A percentile compares a stretch with the other conserved stretches of the same genome.
Conservation (phyloP, 2,888 invertebrate species). For the Colletes collaris region DNA sequence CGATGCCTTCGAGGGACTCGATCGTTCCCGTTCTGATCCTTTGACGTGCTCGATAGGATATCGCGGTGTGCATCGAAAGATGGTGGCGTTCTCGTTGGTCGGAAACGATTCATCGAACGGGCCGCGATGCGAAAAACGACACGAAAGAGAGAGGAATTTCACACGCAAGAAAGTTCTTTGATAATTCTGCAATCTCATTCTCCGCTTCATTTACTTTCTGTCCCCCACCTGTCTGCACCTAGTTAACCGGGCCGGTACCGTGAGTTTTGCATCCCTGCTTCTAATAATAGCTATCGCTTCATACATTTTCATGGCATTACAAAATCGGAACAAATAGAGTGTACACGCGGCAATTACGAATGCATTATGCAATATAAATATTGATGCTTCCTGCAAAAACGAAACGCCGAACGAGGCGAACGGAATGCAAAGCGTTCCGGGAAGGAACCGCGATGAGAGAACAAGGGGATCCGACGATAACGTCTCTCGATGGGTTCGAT, state of each 20-base stretch:
- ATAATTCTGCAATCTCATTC: constrained; percentile 73
- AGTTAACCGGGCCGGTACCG: constrained; percentile 65
- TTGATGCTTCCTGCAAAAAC: constrained; percentile 82
- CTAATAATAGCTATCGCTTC: constrained; percentile 82
- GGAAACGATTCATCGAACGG: constrained; percentile 56
- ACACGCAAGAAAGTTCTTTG: constrained; percentile 72
- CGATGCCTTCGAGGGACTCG: constrained; percentile 14
- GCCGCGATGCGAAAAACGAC: constrained; percentile 39
- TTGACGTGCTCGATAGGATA: constrained; percentile 30
- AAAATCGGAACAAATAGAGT: constrained; percentile 83
- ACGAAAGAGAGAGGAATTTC: constrained; percentile 32
- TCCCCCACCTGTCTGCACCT: constrained; percentile 72
- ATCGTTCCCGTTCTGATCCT: constrained; percentile 32
- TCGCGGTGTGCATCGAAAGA: constrained; percentile 37
- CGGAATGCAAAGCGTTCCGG: constrained; percentile 79
- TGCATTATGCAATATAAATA: constrained; percentile 83
- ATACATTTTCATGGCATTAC: constrained; percentile 83
- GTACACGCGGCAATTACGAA: constrained; percentile 82
- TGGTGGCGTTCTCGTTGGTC: constrained; percentile 50
- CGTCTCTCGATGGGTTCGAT: constrained; percentile 54
- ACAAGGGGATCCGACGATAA: constrained; percentile 55
- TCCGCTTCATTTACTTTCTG: constrained; percentile 74
- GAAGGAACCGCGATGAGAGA: constrained; percentile 60
- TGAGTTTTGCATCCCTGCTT: constrained; percentile 78
- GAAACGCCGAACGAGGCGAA: constrained; percentile 72